A percentile compares a stretch with the other conserved stretches of the same genome.
Conservation (phyloP, 1,140 invertebrate genomes). For the Glomeris maerens region DNA sequence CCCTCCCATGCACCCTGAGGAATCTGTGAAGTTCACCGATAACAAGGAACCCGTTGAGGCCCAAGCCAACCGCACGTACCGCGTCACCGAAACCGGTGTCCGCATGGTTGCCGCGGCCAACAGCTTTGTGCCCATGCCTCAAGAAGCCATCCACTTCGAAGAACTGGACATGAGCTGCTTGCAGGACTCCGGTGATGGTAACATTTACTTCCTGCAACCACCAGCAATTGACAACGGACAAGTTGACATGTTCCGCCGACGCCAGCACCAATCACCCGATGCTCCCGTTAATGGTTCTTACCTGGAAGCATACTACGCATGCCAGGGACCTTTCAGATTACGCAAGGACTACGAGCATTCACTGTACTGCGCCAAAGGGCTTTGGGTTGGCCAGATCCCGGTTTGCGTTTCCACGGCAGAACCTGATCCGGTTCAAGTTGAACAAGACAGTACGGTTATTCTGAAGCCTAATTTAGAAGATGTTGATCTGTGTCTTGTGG, state of each 20-base stretch:
- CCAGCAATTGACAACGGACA: background rate
- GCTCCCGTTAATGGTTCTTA: background rate
- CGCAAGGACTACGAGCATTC: background rate
- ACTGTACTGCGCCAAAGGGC: background rate
- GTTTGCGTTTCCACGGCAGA: background rate
- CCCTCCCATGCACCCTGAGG: background rate
- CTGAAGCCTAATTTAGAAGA: background rate
- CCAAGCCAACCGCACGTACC: background rate
- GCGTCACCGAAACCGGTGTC: no score
- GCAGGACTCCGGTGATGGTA: no score
- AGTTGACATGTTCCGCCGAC: background rate
- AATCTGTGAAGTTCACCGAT: background rate
- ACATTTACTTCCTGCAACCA: background rate
- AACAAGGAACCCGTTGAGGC: background rate
- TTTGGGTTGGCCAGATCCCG: background rate
- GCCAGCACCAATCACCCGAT: background rate
- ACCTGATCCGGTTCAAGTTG: background rate
- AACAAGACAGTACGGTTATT: background rate
- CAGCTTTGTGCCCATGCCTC: background rate
- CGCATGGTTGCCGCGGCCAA: no score
- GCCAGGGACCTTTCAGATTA: background rate
- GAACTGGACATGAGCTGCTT: background rate
- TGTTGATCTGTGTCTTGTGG: background rate
- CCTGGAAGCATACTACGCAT: background rate
- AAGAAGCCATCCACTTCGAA: background rate